Conservation (phyloP, 2,113 vertebrate genomes). For the Seriola rivoliana region DNA sequence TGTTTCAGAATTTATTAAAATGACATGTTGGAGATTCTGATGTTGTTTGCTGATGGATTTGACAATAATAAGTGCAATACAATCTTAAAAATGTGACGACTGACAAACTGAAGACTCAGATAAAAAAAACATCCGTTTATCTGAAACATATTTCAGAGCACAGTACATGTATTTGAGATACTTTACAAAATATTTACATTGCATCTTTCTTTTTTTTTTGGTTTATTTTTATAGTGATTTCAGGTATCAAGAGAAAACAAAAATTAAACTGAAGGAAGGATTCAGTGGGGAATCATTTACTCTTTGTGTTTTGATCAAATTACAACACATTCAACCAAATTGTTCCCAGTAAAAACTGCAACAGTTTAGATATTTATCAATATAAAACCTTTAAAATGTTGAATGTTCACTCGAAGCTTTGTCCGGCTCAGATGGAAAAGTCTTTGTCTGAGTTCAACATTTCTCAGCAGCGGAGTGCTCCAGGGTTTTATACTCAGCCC, state of each 20-base stretch:
- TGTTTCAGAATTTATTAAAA: too few species aligned
- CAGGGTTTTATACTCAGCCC: slow-evolving; percentile 4
- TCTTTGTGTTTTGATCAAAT: slow-evolving; percentile 13
- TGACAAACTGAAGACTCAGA: slow-evolving; percentile 39
- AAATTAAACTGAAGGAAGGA: background rate
- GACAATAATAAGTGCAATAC: too few species aligned
- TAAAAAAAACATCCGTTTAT: slow-evolving; percentile 69
- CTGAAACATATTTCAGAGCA: slow-evolving; percentile 69
- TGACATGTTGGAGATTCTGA: too few species aligned
- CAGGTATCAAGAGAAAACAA: slow-evolving; percentile 9
- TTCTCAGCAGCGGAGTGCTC: slow-evolving; percentile 11
- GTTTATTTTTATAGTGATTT: slow-evolving; percentile 40
- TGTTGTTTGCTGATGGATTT: too few species aligned
- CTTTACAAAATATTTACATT: slow-evolving; percentile 86
- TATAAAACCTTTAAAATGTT: slow-evolving; percentile 4
- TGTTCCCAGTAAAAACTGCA: background rate
- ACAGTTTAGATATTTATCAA: background rate
- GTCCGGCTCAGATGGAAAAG: slow-evolving; percentile 1
- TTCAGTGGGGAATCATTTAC: slow-evolving; percentile 7
- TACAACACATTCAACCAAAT: background rate
- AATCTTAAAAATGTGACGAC: background rate
- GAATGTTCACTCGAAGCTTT: slow-evolving; percentile 24
- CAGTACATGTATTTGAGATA: slow-evolving; percentile 68
- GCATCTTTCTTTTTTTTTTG: slow-evolving; percentile 49
- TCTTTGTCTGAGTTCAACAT: slow-evolving; percentile 10